Percentiles rank a stretch among this genome's conserved stretches.
phyloP scores from a whole-genome alignment of 2,113 vertebrate species.

The Gymnorhina tibicen region DNA sequence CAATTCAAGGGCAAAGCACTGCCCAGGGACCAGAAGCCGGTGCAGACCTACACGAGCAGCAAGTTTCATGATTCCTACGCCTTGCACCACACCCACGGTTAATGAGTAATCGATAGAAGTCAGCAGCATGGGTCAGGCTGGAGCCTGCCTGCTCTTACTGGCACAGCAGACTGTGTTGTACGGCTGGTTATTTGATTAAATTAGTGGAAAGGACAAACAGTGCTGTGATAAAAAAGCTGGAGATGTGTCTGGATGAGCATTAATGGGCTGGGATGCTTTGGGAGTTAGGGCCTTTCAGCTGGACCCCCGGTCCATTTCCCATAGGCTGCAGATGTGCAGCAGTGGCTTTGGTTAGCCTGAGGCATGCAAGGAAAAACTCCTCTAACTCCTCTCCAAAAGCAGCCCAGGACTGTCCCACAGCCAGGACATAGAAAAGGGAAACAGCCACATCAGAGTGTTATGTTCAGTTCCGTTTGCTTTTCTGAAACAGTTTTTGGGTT shows the following conservation, averaged over 20 bases:
- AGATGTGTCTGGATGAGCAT: background rate
- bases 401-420: background rate
- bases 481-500: background rate
- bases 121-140: background rate
- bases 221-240: background rate
- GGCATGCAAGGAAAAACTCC: background rate
- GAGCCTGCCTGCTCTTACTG: background rate
- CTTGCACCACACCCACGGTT: background rate
- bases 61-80: background rate
- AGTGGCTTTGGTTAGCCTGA: background rate
- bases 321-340: background rate
- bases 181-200: background rate
- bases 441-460: fast-evolving
- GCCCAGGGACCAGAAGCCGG: background rate
- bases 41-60: background rate
- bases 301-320: background rate
- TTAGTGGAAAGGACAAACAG: background rate
- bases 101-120: background rate
- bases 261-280: background rate
- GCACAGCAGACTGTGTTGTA: background rate
- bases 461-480: background rate
- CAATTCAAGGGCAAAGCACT: background rate
- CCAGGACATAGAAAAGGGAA: background rate
- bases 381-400: background rate
- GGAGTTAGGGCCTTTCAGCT: background rate